Evolutionary conservation across 2,888 invertebrate genomes (phyloP).

Genomic region (Pyralis farinalis): DNA sequence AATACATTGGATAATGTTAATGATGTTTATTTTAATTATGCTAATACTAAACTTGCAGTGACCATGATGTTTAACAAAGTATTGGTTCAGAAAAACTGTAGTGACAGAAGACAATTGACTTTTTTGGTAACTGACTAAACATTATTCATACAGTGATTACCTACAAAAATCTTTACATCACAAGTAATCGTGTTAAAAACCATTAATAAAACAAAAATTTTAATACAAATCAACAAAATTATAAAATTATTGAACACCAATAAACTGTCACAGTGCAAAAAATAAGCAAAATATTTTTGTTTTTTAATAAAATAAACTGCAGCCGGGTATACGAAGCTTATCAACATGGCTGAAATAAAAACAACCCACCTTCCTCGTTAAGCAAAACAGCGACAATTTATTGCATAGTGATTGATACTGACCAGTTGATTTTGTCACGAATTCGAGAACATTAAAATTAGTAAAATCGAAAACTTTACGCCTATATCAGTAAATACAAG

Average conservation of each 20-base stretch:
- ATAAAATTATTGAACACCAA: conserved; percentile 25
- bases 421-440: conserved; percentile 24
- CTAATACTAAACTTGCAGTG: conserved; percentile 65
- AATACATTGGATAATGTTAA: conserved; percentile 50
- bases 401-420: conserved; percentile 33
- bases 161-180: conserved; percentile 22
- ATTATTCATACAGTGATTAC: conserved; percentile 38
- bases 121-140: conserved; percentile 58
- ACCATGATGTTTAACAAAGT: conserved; percentile 56
- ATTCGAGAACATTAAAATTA: conserved; percentile 30
- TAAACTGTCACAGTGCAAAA: conserved; percentile 20
- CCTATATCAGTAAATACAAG: conserved; percentile 43
- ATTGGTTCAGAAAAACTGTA: conserved; percentile 38
- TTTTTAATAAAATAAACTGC: conserved; percentile 7
- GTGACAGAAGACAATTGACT: conserved; percentile 54
- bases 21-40: conserved; percentile 70
- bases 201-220: conserved; percentile 50
- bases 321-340: conserved; percentile 27
- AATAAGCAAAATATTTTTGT: conserved; percentile 15
- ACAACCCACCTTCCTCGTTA: conserved; percentile 29
- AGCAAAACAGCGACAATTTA: conserved; percentile 33
- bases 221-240: conserved; percentile 35
- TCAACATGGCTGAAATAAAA: conserved; percentile 26
- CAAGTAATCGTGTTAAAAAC: conserved; percentile 38
- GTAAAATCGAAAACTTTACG: conserved; percentile 26